phyloP scores from a whole-genome alignment of 53 echinoderm and acorn worm genomes.

The Crossaster papposus region DNA sequence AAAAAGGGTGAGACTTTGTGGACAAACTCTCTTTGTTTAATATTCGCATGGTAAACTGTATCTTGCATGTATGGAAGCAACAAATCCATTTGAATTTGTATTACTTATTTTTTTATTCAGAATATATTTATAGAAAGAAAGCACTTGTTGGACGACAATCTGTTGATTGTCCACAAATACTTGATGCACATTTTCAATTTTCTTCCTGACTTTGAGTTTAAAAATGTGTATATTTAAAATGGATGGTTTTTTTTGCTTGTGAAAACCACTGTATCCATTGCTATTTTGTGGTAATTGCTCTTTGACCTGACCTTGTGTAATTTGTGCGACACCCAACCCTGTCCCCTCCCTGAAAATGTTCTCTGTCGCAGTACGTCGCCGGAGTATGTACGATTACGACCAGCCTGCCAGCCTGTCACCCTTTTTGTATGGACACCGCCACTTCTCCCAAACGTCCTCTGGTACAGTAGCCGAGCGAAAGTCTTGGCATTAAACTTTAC shows the following conservation, averaged over 20 bases:
- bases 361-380: constrained; percentile 40
- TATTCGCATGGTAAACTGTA: background rate
- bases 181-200: background rate
- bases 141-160: background rate
- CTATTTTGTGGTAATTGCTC: background rate
- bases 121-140: background rate
- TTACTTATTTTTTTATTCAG: background rate
- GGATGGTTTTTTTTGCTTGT: background rate
- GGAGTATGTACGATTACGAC: constrained; percentile 53
- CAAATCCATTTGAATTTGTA: background rate
- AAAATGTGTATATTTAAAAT: background rate
- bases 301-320: background rate
- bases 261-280: background rate
- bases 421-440: constrained; percentile 23
- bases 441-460: constrained; percentile 30
- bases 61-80: background rate
- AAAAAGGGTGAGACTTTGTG: constrained; percentile 21
- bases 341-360: background rate
- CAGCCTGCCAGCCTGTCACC: constrained; percentile 26
- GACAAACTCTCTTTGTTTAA: background rate
- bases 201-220: background rate
- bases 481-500: background rate
- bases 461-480: constrained; percentile 18
- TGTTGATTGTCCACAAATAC: background rate
- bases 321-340: background rate